These are phyloP conservation scores for Melanaphis sacchari DNA, from an alignment of 1,140 invertebrate species.

Conservation along the genomic window DNA sequence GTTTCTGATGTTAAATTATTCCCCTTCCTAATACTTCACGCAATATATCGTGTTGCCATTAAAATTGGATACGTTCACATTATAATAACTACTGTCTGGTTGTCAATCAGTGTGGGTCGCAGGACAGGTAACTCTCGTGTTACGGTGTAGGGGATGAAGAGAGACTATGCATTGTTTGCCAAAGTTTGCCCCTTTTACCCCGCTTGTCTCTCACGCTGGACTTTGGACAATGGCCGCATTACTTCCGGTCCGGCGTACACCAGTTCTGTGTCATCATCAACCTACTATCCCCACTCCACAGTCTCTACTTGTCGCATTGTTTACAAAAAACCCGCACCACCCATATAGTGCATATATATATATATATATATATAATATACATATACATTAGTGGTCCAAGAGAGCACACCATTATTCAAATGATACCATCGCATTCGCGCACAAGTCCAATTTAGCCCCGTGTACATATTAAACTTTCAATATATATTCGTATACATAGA, in stretches of 20 bases:
- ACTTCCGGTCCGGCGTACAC: conserved; percentile 54
- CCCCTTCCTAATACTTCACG: conserved; percentile 35
- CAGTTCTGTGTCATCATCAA: conserved; percentile 54
- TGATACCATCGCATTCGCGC: conserved; percentile 35
- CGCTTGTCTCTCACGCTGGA: conserved; percentile 32
- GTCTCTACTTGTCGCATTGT: conserved; percentile 34
- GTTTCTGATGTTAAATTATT: neutral
- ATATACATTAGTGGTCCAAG: neutral
- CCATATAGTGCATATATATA: neutral
- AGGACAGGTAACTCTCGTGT: conserved; percentile 42
- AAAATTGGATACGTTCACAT: conserved; percentile 27
- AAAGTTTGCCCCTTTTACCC: conserved; percentile 33
- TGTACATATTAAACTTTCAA: conserved; percentile 53
- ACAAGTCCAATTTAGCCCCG: conserved; percentile 46
- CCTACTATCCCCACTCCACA: neutral
- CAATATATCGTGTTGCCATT: conserved; percentile 52
- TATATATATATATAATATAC: neutral
- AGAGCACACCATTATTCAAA: conserved; percentile 54
- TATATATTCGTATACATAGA: neutral
- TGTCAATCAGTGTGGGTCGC: conserved; percentile 42
- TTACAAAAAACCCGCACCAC: conserved; percentile 25
- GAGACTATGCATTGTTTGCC: conserved; percentile 45
- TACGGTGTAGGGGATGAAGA: neutral
- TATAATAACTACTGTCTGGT: conserved; percentile 36
- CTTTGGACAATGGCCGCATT: conserved; percentile 56